Conservation (phyloP, 1,140 invertebrate genomes). For the Pogonomyrmex californicus region DNA sequence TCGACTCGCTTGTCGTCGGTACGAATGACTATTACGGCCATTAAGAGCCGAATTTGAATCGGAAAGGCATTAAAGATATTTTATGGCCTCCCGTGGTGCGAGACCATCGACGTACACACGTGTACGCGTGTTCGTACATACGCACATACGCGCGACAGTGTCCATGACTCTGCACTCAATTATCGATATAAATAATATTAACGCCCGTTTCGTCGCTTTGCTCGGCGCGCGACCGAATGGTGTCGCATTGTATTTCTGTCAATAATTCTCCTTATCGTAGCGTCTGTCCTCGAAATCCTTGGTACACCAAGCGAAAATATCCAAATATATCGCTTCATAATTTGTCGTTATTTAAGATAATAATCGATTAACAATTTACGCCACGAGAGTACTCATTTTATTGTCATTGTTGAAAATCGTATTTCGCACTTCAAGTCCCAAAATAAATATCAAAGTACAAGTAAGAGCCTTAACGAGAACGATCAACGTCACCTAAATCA, state of each 20-base stretch:
- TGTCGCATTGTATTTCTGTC: slow-evolving; percentile 39
- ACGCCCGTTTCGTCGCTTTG: slow-evolving; percentile 75
- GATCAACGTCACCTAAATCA: neutral
- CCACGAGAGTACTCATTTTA: neutral
- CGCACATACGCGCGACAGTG: slow-evolving; percentile 7
- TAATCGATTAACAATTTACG: slow-evolving; percentile 13
- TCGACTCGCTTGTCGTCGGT: slow-evolving; percentile 67
- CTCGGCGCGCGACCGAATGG: slow-evolving; percentile 5
- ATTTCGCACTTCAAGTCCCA: neutral
- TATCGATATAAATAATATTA: slow-evolving; percentile 82
- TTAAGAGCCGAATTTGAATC: slow-evolving; percentile 79
- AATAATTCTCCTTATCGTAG: neutral
- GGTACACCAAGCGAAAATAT: neutral
- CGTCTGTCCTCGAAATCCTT: neutral
- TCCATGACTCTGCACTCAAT: slow-evolving; percentile 75
- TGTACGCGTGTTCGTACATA: slow-evolving; percentile 14
- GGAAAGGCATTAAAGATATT: slow-evolving; percentile 81
- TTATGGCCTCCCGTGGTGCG: slow-evolving; percentile 77
- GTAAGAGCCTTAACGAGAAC: too few species aligned
- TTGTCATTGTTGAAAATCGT: neutral
- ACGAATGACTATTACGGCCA: slow-evolving; percentile 72
- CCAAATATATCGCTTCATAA: neutral
- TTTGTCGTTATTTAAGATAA: neutral
- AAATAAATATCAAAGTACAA: neutral
- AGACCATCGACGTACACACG: slow-evolving; percentile 60